A percentile compares a stretch with the other conserved stretches of the same genome.
These are phyloP conservation scores for Poecilia wingei DNA, from an alignment of 2,797 vertebrate genomes.

Conservation along the genomic window DNA sequence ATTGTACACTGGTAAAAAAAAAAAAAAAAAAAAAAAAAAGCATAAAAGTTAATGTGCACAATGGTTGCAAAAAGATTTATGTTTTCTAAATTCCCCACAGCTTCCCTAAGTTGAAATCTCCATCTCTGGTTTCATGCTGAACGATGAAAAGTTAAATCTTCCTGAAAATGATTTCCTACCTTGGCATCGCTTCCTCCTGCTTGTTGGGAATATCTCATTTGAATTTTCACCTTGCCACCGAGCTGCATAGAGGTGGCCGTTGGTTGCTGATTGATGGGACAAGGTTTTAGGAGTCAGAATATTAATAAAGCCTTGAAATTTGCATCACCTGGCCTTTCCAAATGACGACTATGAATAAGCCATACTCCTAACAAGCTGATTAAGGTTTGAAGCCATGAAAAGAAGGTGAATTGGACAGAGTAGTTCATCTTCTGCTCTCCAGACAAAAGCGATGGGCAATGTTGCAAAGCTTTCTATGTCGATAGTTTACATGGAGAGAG, in stretches of 20 bases:
- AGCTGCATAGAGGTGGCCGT: background rate
- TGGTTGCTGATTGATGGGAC: constrained; percentile 9
- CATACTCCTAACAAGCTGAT: background rate
- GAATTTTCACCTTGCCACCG: background rate
- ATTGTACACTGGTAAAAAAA: background rate
- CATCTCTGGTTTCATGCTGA: background rate
- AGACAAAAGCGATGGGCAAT: background rate
- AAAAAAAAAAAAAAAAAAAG: too few relatives aligned
- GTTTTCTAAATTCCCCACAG: background rate
- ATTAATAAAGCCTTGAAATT: constrained; percentile 11
- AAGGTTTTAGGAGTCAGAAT: constrained; percentile 16
- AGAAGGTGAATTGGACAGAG: background rate
- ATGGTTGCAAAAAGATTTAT: background rate
- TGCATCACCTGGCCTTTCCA: constrained; percentile 15
- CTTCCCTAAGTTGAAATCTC: background rate
- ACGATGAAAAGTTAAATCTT: background rate
- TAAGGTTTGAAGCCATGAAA: background rate
- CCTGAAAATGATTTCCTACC: background rate
- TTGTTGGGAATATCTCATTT: constrained; percentile 1
- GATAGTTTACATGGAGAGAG: background rate
- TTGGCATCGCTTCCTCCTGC: background rate
- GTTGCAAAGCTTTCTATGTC: background rate
- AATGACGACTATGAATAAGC: constrained; percentile 3
- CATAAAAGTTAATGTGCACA: background rate
- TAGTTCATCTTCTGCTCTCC: background rate